Percentiles rank a stretch among this genome's conserved stretches.
Conservation (phyloP, 2,113 vertebrate species). For the Columba janthina region DNA sequence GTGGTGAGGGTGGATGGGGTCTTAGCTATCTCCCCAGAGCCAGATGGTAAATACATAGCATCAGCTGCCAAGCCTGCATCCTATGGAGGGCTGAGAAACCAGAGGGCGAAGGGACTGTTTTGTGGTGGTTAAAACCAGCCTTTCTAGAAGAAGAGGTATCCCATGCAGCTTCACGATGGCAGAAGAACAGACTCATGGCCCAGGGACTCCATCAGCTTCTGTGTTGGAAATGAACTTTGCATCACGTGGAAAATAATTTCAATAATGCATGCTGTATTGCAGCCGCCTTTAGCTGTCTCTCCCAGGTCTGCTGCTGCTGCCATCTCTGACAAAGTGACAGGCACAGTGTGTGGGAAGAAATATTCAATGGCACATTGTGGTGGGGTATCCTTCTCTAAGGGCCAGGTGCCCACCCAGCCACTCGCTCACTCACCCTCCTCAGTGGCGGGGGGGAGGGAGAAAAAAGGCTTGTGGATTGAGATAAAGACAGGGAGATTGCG, state of each 20-base stretch:
- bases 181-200: background rate
- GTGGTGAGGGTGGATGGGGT: background rate
- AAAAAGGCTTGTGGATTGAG: background rate
- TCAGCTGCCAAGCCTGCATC: background rate
- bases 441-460: no score
- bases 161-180: background rate
- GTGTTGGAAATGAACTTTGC: background rate
- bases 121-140: background rate
- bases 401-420: fast-evolving
- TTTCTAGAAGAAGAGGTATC: background rate
- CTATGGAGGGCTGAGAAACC: background rate
- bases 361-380: background rate
- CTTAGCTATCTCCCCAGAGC: background rate
- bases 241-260: background rate
- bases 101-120: background rate
- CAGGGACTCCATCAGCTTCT: background rate
- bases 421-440: background rate
- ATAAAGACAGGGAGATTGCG: background rate
- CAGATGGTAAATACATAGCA: background rate
- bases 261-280: fast-evolving
- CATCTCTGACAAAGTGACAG: background rate
- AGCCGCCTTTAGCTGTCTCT: background rate
- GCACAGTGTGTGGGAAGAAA: background rate
- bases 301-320: background rate
- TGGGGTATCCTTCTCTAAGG: background rate